Evolutionary conservation across 2,888 invertebrate genomes (phyloP).

Genomic region (Cerceris rybyensis): DNA sequence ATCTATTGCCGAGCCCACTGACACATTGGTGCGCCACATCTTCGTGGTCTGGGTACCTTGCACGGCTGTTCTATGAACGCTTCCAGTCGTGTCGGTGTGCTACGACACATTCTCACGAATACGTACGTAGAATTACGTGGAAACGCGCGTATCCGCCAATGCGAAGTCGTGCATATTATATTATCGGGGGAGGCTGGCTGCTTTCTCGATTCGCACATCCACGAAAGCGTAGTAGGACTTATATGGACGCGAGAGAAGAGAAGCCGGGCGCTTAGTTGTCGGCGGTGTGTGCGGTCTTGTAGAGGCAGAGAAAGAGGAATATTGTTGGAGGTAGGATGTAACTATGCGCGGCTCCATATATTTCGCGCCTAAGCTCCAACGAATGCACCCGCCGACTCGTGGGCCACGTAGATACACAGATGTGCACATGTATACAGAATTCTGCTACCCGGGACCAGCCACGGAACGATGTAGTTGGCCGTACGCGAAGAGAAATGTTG

Average conservation of each 20-base stretch:
- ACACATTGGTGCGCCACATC: conserved; percentile 56
- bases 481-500: conserved; percentile 50
- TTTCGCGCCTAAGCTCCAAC: conserved; percentile 56
- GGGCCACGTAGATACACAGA: background rate
- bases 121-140: conserved; percentile 15
- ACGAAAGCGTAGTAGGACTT: no score
- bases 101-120: conserved; percentile 22
- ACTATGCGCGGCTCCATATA: conserved; percentile 53
- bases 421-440: no score
- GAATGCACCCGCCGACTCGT: conserved; percentile 47
- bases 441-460: background rate
- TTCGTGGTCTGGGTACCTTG: conserved; percentile 23
- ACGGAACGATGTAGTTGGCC: conserved; percentile 46
- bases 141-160: no score
- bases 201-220: conserved; percentile 18
- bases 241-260: background rate
- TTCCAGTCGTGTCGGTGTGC: background rate
- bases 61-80: no score
- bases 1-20: conserved; percentile 57
- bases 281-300: background rate
- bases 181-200: conserved; percentile 41
- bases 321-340: conserved; percentile 23
- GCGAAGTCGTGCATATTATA: conserved; percentile 54
- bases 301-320: conserved; percentile 36
- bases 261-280: background rate